Evolutionary conservation across 2,797 vertebrate genomes (phyloP).

Genomic region (Eurystomus glaucurus): DNA sequence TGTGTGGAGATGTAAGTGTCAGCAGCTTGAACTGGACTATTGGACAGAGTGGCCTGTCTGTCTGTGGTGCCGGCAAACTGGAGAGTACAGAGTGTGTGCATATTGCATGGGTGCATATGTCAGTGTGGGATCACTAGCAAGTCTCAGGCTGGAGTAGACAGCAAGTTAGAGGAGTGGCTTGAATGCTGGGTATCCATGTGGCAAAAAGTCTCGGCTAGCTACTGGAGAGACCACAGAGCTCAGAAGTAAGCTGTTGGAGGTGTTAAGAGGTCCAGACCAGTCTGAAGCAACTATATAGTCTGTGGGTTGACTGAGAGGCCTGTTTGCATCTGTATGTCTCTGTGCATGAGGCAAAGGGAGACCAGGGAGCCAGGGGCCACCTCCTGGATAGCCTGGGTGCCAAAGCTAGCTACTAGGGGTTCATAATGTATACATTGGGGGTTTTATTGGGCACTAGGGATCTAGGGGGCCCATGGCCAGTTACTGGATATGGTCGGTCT

Average conservation of each 20-base stretch:
- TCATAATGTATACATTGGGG: not conserved
- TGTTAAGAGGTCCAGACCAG: not conserved
- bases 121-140: not conserved
- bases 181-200: not conserved
- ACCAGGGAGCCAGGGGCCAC: not conserved
- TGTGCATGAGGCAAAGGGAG: not conserved
- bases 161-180: not conserved
- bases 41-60: rapidly evolving
- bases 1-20: not conserved
- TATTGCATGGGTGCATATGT: rapidly evolving
- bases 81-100: not conserved
- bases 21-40: not conserved
- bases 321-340: not conserved
- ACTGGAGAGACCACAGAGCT: not conserved
- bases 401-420: not conserved
- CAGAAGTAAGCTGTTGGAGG: not conserved
- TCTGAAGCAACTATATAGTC: rapidly evolving
- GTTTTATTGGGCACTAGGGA: not conserved
- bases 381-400: not conserved
- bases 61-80: not conserved
- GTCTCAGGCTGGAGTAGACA: not conserved
- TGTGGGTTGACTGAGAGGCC: not conserved
- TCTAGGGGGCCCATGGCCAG: no score
- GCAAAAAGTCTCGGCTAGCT: not conserved
- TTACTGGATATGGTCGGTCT: not conserved